Evolutionary conservation across 2,797 vertebrate genomes (phyloP).

Genomic region (Chromobotia macracanthus): DNA sequence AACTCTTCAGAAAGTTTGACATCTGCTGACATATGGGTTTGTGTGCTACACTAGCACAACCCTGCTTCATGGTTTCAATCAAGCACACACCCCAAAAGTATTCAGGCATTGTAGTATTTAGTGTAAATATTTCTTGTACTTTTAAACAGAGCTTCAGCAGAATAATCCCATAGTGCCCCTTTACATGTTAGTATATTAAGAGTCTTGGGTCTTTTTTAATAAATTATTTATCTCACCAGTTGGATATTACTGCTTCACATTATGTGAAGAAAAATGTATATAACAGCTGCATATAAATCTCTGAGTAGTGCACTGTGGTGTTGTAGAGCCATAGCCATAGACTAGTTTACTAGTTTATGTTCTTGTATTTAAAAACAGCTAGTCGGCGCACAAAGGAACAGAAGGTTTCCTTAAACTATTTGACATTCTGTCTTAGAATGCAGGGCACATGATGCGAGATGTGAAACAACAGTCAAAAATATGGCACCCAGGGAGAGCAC

Average conservation of each 20-base stretch:
- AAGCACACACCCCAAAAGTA: neutral
- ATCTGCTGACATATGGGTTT: conserved; percentile 35
- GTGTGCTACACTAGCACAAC: neutral
- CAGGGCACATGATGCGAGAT: neutral
- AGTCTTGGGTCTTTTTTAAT: no score
- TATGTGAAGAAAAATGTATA: no score
- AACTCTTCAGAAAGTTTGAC: conserved; percentile 21
- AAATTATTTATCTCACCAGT: no score
- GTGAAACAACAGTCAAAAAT: neutral
- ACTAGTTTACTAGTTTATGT: no score
- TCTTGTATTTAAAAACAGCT: no score
- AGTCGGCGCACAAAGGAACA: no score
- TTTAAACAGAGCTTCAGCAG: neutral
- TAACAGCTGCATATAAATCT: no score
- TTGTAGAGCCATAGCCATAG: no score
- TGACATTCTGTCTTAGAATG: neutral
- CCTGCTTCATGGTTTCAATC: conserved; percentile 24
- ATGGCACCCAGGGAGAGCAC: neutral
- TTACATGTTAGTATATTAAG: no score
- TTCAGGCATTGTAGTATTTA: neutral
- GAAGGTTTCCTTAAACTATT: no score
- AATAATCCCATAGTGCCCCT: neutral
- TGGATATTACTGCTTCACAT: no score
- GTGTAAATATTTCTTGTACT: neutral
- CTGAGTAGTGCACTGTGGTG: no score